phyloP scores from a whole-genome alignment of 2,888 invertebrate species.

The Lamellibrachia satsuma region DNA sequence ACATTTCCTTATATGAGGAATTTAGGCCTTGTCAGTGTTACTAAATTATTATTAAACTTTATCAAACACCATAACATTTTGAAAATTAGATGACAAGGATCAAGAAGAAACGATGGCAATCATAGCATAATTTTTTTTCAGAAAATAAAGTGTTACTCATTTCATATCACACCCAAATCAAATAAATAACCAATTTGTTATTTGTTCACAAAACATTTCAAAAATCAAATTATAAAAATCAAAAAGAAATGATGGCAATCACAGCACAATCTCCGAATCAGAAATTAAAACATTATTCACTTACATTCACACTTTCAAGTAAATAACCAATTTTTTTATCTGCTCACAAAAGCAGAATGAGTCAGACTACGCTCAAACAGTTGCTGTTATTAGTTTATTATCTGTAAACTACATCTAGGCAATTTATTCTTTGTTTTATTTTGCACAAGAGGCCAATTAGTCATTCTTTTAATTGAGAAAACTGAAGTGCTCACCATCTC shows the following conservation, averaged over 20 bases:
- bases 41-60: not conserved
- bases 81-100: not conserved
- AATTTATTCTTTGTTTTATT: not conserved
- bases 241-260: not conserved
- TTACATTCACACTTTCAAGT: not conserved
- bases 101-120: not conserved
- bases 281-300: not conserved
- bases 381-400: not conserved
- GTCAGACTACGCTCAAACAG: not conserved
- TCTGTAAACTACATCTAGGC: not conserved
- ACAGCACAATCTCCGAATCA: not conserved
- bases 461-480: not conserved
- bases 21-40: not conserved
- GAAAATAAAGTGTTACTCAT: not conserved
- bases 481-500: not conserved
- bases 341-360: not conserved
- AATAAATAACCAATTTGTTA: not conserved
- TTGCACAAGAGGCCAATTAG: not conserved
- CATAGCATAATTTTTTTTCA: not conserved
- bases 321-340: not conserved
- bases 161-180: not conserved
- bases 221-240: not conserved
- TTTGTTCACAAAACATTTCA: not conserved
- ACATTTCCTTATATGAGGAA: not conserved
- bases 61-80: not conserved